Conservation (phyloP, 2,888 invertebrate species). For the Zeuzera pyrina region DNA sequence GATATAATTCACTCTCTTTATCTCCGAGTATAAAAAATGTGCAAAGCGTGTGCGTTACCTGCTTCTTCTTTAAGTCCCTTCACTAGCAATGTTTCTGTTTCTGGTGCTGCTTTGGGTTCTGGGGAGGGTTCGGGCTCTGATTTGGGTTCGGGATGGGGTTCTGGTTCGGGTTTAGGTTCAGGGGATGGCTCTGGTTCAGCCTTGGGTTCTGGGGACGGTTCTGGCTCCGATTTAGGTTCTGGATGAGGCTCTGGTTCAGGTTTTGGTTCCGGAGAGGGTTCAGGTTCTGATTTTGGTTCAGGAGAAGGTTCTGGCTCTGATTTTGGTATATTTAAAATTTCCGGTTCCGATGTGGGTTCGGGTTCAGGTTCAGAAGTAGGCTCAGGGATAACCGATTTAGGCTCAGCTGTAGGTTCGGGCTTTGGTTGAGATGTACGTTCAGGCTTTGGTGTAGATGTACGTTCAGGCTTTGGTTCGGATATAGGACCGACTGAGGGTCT, state of each 20-base stretch:
- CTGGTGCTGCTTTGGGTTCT: conserved; percentile 46
- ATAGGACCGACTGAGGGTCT: conserved; percentile 40
- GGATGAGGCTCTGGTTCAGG: conserved; percentile 33
- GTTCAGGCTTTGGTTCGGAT: conserved; percentile 33
- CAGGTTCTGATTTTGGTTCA: conserved; percentile 46
- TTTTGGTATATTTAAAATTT: conserved; percentile 40
- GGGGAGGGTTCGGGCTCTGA: conserved; percentile 34
- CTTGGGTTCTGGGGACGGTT: conserved; percentile 31
- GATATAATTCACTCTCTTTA: neutral
- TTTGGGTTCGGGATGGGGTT: conserved; percentile 24
- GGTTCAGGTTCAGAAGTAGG: conserved; percentile 32
- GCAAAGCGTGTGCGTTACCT: conserved; percentile 65
- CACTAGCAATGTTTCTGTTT: conserved; percentile 65
- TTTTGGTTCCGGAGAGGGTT: conserved; percentile 42
- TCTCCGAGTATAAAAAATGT: conserved; percentile 11
- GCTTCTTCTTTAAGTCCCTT: conserved; percentile 64
- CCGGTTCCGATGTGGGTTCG: conserved; percentile 36
- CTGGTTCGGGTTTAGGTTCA: conserved; percentile 29
- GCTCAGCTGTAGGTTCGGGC: conserved; percentile 38
- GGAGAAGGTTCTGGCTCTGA: conserved; percentile 36
- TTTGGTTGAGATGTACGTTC: conserved; percentile 39
- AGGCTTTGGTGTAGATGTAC: conserved; percentile 47
- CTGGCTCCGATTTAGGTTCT: conserved; percentile 34
- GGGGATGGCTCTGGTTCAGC: conserved; percentile 26
- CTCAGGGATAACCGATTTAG: conserved; percentile 48